Evolutionary conservation across 2,888 invertebrate species (phyloP), one percentile per base, ranked within the genome.

Genomic region (Halictus ligatus): DNA sequence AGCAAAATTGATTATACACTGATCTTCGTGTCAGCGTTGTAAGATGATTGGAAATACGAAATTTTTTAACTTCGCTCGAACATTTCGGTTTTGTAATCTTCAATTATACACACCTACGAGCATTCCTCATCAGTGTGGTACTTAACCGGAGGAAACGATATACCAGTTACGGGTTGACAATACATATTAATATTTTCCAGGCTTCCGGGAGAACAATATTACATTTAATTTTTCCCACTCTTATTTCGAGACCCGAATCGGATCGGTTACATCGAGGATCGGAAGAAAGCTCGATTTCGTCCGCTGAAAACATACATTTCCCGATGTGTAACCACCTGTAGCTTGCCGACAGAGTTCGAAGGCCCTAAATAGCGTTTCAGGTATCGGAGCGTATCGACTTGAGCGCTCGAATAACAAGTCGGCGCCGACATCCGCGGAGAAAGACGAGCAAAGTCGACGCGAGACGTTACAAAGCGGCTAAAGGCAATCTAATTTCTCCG

Each of bases 371-470:
- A 58, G 58, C 58, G 58, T 58, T 58, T 25, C 58, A 58, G n/a
- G 58, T 58, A 12, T 58, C 58, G n/a, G 5, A n/a, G n/a, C 5
- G 58, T n/a, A n/a, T 58, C 58, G n/a, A 58, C n/a, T 58, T 4
- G n/a, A 12, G 58, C 4, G 10, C n/a, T 58, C 58, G 58, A 58
- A 58, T n/a, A 58, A 58, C 58, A 58, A 58, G n/a, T n/a, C 58
- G 58, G n/a, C 4, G n/a, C 58, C n/a, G 15, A 29, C 13, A 29
- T 64, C 64, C 29, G 64, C 7, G 64, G 8, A 15, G 29, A 64
- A 64, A 64, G 64, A 25, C 64, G 64, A 29, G 64, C 64, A 64
- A 64, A 64, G 64, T 64, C 64, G 25, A 15, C 64, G n/a, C 58
- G 58, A 29, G 7, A 29, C 15, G 35, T 6, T 29, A 64, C 29